Conservation (phyloP, 2,888 invertebrate genomes). For the Oscheius sp. region DNA sequence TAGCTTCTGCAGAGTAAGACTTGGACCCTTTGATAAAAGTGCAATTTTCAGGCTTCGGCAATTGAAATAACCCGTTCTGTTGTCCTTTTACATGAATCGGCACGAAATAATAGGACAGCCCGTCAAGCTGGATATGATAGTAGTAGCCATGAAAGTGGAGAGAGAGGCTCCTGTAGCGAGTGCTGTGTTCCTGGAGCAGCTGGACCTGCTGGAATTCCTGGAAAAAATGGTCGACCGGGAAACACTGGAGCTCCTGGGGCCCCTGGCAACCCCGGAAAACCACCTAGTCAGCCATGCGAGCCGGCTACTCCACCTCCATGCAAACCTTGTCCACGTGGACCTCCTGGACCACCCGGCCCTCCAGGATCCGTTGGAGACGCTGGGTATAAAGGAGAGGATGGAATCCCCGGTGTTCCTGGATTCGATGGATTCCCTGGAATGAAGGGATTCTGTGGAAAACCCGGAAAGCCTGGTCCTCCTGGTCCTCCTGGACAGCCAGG, state of each 20-base stretch:
- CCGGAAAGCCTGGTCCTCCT: neutral
- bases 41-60: neutral
- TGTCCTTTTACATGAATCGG: neutral
- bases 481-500: constrained; percentile 15
- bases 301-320: constrained; percentile 43
- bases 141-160: no score
- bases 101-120: constrained; percentile 3
- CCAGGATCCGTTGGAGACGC: constrained; percentile 5
- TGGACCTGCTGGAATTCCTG: constrained; percentile 40
- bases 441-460: constrained; percentile 4
- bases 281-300: constrained; percentile 36
- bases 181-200: constrained; percentile 41
- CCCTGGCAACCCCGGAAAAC: constrained; percentile 39
- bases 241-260: constrained; percentile 43
- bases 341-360: constrained; percentile 31
- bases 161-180: neutral
- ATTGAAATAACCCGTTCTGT: neutral
- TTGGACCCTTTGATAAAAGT: neutral
- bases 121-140: constrained; percentile 17
- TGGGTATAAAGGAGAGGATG: constrained; percentile 1
- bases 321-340: constrained; percentile 38
- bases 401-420: neutral
- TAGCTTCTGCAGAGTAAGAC: neutral
- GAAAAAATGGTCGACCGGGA: constrained; percentile 41
- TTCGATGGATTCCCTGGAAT: neutral